Percentiles rank a stretch among this genome's conserved stretches.
These are phyloP conservation scores for Acanthisitta chloris DNA, from an alignment of 2,113 vertebrate genomes.

Conservation along the genomic window DNA sequence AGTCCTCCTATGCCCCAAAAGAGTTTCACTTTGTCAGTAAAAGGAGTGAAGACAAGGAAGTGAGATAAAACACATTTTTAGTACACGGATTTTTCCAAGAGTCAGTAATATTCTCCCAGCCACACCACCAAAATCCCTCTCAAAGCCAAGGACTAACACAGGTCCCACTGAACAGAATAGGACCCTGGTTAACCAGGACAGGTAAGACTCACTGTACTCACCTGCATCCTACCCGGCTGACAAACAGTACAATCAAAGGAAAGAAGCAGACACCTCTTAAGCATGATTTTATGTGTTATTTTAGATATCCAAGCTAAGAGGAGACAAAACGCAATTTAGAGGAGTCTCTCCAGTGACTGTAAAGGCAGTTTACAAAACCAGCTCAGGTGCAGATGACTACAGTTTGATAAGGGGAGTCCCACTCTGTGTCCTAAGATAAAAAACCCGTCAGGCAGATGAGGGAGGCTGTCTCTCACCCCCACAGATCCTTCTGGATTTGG, in stretches of 20 bases:
- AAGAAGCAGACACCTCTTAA: not conserved
- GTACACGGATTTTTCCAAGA: not conserved
- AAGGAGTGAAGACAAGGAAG: not conserved
- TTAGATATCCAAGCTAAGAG: not conserved
- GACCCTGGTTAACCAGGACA: not conserved
- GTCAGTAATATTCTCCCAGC: not conserved
- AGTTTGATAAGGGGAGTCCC: not conserved
- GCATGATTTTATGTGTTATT: not conserved
- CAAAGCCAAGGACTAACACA: not conserved
- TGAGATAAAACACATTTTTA: not conserved
- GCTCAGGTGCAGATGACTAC: not conserved
- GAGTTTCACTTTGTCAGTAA: not conserved
- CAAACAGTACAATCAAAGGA: not conserved
- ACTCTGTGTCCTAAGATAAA: not conserved
- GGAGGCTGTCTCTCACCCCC: not conserved
- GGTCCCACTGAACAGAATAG: not conserved
- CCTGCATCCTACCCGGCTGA: not conserved
- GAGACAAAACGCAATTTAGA: not conserved
- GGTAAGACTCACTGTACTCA: not conserved
- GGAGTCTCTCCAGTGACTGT: not conserved
- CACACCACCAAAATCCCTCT: not conserved
- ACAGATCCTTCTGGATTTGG: not conserved
- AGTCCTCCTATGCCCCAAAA: not conserved
- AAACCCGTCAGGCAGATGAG: not conserved
- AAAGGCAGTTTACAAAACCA: not conserved